These are phyloP conservation scores for Tautogolabrus adspersus DNA, from an alignment of 2,113 vertebrate genomes.

Conservation along the genomic window DNA sequence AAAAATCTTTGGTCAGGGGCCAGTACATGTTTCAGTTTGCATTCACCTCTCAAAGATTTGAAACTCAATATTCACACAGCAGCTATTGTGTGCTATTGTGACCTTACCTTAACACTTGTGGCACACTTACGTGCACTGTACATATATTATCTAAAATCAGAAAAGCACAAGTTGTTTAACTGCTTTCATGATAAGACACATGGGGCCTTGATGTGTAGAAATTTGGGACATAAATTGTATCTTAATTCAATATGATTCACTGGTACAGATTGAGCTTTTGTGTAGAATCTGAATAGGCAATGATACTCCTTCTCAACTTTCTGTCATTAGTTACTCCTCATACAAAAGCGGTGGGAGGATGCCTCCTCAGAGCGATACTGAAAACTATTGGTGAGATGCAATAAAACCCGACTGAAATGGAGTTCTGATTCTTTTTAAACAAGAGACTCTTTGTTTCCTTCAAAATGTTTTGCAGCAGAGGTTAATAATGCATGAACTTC, in stretches of 20 bases:
- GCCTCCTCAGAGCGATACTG: conserved; percentile 53
- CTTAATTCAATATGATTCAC: neutral
- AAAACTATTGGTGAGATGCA: conserved; percentile 32
- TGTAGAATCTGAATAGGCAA: neutral
- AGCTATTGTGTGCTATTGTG: no score
- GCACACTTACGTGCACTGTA: no score
- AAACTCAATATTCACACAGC: no score
- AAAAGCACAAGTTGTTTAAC: no score
- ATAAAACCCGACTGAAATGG: conserved; percentile 16
- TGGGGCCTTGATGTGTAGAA: neutral
- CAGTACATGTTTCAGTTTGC: no score
- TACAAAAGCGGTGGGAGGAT: conserved; percentile 22
- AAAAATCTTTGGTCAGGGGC: no score
- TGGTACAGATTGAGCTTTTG: neutral
- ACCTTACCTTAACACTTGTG: no score
- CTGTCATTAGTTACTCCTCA: conserved; percentile 45
- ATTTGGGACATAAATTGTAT: neutral
- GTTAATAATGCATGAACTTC: neutral
- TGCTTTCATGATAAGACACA: neutral
- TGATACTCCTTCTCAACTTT: neutral
- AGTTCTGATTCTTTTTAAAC: neutral
- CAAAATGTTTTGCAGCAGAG: neutral
- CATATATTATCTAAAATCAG: no score
- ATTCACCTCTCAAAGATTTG: no score
- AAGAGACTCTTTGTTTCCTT: neutral